phyloP scores from a whole-genome alignment of 2,113 vertebrate species.

The Kobus ellipsiprymnus region DNA sequence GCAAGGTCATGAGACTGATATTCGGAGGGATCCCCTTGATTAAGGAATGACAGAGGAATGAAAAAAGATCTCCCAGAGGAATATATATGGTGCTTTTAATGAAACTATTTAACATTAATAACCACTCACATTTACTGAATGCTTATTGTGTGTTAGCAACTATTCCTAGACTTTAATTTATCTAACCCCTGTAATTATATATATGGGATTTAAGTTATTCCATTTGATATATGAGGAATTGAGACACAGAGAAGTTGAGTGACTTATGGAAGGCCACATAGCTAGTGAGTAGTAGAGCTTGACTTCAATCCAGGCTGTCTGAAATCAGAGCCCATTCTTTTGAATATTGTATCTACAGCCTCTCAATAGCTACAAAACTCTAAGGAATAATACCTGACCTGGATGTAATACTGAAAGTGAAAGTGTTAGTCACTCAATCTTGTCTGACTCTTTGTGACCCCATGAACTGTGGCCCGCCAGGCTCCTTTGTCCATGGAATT shows the following conservation, averaged over 20 bases:
- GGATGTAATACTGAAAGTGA: neutral
- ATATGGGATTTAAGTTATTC: neutral
- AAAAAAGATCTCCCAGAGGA: neutral
- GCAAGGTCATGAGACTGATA: neutral
- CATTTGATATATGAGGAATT: neutral
- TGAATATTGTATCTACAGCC: neutral
- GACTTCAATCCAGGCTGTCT: neutral
- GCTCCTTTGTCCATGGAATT: neutral
- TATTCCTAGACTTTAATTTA: neutral
- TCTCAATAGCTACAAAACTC: neutral
- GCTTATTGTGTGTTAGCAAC: neutral
- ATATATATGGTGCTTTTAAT: neutral
- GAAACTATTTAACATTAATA: neutral
- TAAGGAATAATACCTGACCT: neutral
- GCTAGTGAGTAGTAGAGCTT: neutral
- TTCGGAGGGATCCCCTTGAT: neutral
- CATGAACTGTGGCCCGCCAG: neutral
- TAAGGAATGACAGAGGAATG: neutral
- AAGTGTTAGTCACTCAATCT: neutral
- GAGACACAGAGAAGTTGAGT: neutral
- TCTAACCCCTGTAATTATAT: neutral
- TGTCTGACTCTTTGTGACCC: neutral
- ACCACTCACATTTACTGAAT: neutral
- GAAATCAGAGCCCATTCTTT: neutral
- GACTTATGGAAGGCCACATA: neutral